Evolutionary conservation across 92 coral and sea anemone species (phyloP).

Genomic region (Desmophyllum pertusum): DNA sequence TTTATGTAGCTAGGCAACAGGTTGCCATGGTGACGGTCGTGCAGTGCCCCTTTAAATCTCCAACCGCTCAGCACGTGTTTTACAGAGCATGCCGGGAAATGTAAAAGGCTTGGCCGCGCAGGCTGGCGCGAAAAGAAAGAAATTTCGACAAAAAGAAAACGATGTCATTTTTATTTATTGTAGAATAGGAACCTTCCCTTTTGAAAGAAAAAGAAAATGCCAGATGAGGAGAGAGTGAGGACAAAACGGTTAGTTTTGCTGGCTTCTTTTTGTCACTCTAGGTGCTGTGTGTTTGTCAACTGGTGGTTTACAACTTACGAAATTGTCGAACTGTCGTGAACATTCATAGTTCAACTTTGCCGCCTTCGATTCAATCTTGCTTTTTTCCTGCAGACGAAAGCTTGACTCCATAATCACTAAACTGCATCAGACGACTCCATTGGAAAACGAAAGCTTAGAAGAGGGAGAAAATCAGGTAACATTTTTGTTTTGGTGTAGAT

Average conservation of each 20-base stretch:
- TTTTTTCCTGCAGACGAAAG: conserved; percentile 62
- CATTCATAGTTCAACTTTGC: not conserved
- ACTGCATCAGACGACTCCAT: conserved; percentile 53
- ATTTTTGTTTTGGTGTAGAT: conserved; percentile 1
- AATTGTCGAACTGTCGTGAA: conserved; percentile 13
- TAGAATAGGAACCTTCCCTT: conserved; percentile 11
- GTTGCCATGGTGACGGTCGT: conserved; percentile 11
- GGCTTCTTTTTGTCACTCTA: not conserved
- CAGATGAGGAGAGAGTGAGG: conserved; percentile 36
- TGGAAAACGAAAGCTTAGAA: conserved; percentile 32
- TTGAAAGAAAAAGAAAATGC: conserved; percentile 20
- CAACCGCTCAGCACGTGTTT: not conserved
- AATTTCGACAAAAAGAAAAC: not conserved
- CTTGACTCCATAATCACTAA: conserved; percentile 83
- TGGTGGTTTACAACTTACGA: not conserved
- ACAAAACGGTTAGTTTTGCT: conserved; percentile 54
- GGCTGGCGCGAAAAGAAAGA: conserved; percentile 52
- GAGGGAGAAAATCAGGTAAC: conserved; percentile 50
- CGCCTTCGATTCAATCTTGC: not conserved
- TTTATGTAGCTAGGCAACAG: no score
- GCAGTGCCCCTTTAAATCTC: conserved; percentile 6
- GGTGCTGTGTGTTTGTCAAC: not conserved
- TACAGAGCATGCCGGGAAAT: conserved; percentile 23
- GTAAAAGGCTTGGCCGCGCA: conserved; percentile 33
- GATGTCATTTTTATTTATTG: not conserved